phyloP scores from a whole-genome alignment of 2,113 vertebrate species.

The Dolichotis patagonum region DNA sequence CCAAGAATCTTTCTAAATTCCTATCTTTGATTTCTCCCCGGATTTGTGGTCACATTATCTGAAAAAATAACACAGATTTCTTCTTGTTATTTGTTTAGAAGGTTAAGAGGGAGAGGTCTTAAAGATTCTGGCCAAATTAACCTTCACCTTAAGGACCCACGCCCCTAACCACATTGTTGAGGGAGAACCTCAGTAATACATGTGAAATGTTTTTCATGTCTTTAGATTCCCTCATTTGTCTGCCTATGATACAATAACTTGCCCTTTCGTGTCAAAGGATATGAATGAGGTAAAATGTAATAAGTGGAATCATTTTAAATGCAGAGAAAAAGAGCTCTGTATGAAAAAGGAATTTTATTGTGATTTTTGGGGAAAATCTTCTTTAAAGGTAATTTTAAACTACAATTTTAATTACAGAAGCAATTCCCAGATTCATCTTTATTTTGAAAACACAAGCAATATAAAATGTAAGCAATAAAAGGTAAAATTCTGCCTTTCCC shows the following conservation, averaged over 20 bases:
- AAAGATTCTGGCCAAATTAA: neutral
- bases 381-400: slow-evolving; percentile 27
- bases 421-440: neutral
- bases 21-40: neutral
- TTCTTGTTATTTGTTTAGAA: neutral
- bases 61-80: neutral
- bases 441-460: neutral
- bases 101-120: neutral
- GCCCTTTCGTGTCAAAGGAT: neutral
- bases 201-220: neutral
- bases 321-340: neutral
- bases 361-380: neutral
- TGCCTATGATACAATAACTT: neutral
- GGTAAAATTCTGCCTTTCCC: neutral
- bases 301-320: neutral
- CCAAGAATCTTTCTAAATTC: neutral
- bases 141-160: neutral
- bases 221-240: neutral
- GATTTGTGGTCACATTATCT: neutral
- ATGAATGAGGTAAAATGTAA: neutral
- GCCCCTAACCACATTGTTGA: neutral
- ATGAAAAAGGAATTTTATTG: neutral
- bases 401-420: neutral
- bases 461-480: neutral
- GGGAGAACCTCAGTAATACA: neutral